These are phyloP conservation scores for Tangachromis dhanisi DNA, from an alignment of 2,113 vertebrate species.

Conservation along the genomic window DNA sequence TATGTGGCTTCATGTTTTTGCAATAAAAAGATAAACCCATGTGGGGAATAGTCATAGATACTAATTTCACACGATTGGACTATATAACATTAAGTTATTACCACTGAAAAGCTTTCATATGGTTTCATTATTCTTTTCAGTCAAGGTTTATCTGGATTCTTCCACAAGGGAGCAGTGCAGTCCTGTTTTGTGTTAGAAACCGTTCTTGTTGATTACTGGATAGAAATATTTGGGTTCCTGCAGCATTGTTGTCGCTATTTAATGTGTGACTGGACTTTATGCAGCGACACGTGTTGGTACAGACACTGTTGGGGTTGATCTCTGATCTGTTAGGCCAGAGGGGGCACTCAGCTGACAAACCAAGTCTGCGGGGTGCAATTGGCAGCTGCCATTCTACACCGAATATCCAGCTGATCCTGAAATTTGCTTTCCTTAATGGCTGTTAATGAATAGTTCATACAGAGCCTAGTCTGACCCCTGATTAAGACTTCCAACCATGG, in stretches of 20 bases:
- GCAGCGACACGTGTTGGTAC: not conserved
- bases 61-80: not conserved
- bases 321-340: not conserved
- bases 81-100: not conserved
- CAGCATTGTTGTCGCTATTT: not conserved
- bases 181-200: not conserved
- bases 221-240: not conserved
- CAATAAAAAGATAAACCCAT: not conserved
- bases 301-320: not conserved
- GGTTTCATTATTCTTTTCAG: not conserved
- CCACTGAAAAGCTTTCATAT: not conserved
- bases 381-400: not conserved
- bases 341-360: not conserved
- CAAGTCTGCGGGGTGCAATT: not conserved
- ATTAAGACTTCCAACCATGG: slow-evolving; percentile 29
- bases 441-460: slow-evolving; percentile 20
- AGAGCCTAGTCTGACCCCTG: slow-evolving; percentile 4
- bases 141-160: not conserved
- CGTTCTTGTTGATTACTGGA: not conserved
- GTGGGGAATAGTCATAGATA: not conserved
- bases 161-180: slow-evolving; percentile 31
- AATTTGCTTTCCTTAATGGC: not conserved
- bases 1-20: not conserved
- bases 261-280: not conserved
- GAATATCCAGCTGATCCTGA: not conserved